phyloP scores from a whole-genome alignment of 2,797 vertebrate genomes.

The Sus cebifrons region DNA sequence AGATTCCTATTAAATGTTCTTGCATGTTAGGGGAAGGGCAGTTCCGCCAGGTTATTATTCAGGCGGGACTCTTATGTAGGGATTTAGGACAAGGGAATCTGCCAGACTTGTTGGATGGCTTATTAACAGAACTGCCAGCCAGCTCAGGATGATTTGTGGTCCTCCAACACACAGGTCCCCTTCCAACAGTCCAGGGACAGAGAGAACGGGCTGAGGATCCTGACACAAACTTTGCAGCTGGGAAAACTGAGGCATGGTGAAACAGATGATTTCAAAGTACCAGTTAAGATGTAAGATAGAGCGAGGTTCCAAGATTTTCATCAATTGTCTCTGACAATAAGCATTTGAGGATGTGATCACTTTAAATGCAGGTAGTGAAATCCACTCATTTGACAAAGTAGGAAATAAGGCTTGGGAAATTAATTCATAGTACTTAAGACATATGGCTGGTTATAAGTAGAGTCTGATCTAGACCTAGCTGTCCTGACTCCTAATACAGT shows the following conservation, averaged over 20 bases:
- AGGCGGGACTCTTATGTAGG: not conserved
- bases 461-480: not conserved
- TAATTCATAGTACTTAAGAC: not conserved
- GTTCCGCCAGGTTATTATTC: not conserved
- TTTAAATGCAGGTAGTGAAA: not conserved
- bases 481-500: not conserved
- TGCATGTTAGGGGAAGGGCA: not conserved
- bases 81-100: not conserved
- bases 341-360: not conserved
- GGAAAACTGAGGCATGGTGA: not conserved
- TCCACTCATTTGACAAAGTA: not conserved
- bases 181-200: not conserved
- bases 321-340: not conserved
- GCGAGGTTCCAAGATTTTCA: not conserved
- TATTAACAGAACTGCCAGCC: not conserved
- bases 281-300: not conserved
- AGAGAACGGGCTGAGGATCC: not conserved
- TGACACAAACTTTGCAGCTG: not conserved
- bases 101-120: not conserved
- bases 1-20: constrained; percentile 2
- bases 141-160: not conserved
- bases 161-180: not conserved
- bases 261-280: not conserved
- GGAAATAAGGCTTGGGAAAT: not conserved
- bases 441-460: not conserved